phyloP scores from a whole-genome alignment of 2,888 invertebrate species.

The Theretra japonica region DNA sequence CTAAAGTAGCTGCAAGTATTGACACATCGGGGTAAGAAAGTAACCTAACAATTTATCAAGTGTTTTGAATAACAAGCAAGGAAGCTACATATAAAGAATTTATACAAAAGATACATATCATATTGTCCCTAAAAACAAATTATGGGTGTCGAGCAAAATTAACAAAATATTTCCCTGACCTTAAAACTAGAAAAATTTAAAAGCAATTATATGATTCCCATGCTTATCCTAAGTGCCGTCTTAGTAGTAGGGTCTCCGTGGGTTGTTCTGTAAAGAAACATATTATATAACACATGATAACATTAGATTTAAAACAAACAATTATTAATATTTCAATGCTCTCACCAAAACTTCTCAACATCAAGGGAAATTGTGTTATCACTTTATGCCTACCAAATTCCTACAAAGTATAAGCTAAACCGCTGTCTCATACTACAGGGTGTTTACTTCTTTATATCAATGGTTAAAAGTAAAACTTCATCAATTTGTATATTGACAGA shows the following conservation, averaged over 20 bases:
- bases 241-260: conserved; percentile 93
- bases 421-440: too few relatives aligned
- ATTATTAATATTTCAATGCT: too few relatives aligned
- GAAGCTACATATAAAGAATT: background rate
- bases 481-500: too few relatives aligned
- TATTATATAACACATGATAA: conserved; percentile 30
- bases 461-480: too few relatives aligned
- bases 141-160: conserved; percentile 2
- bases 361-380: too few relatives aligned
- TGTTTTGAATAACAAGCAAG: background rate
- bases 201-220: background rate
- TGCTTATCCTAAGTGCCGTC: background rate
- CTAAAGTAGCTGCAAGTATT: background rate
- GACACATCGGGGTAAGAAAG: background rate
- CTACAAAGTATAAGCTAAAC: too few relatives aligned
- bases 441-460: background rate
- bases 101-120: background rate
- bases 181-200: conserved; percentile 4
- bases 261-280: conserved; percentile 91
- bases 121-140: background rate
- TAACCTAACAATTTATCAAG: background rate
- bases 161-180: background rate
- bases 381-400: too few relatives aligned
- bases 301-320: too few relatives aligned
- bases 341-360: too few relatives aligned